These are phyloP conservation scores for Catostylus mosaicus DNA, from an alignment of 30 jellyfish, hydroid and myxozoan genomes.

Conservation along the genomic window DNA sequence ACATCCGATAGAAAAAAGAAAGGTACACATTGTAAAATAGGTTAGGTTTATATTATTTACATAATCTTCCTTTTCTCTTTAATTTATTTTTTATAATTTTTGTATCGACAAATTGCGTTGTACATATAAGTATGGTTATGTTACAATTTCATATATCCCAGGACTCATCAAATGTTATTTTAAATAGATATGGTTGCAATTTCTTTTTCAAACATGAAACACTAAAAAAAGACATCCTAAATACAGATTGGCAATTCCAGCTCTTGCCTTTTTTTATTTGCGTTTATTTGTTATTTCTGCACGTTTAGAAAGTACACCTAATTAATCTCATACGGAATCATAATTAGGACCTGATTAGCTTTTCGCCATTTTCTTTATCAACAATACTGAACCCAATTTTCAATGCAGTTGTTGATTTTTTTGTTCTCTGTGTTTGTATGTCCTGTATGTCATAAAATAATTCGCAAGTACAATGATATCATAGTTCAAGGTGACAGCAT, in stretches of 20 bases:
- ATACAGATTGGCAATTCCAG: not conserved
- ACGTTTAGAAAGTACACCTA: too few species aligned
- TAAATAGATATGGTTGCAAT: not conserved
- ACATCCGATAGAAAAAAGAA: conserved; percentile 67
- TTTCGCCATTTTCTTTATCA: too few species aligned
- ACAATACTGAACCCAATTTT: too few species aligned
- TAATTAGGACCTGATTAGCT: too few species aligned
- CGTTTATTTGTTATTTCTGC: not conserved
- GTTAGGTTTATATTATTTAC: not conserved
- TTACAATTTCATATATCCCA: not conserved
- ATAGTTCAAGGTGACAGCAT: too few species aligned
- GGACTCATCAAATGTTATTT: not conserved
- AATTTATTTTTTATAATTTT: not conserved
- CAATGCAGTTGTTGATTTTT: too few species aligned
- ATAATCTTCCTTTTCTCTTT: not conserved
- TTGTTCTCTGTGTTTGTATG: too few species aligned
- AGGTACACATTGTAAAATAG: not conserved
- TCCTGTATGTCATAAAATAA: too few species aligned
- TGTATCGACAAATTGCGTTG: conserved; percentile 29
- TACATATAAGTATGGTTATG: conserved; percentile 20
- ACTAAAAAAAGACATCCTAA: too few species aligned
- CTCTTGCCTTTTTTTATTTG: not conserved
- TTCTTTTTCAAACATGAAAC: not conserved
- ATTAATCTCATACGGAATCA: too few species aligned
- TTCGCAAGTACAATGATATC: too few species aligned